Percentiles rank a stretch among this genome's conserved stretches.
phyloP scores from a whole-genome alignment of 2,888 invertebrate genomes.

The Lamellibrachia columna region DNA sequence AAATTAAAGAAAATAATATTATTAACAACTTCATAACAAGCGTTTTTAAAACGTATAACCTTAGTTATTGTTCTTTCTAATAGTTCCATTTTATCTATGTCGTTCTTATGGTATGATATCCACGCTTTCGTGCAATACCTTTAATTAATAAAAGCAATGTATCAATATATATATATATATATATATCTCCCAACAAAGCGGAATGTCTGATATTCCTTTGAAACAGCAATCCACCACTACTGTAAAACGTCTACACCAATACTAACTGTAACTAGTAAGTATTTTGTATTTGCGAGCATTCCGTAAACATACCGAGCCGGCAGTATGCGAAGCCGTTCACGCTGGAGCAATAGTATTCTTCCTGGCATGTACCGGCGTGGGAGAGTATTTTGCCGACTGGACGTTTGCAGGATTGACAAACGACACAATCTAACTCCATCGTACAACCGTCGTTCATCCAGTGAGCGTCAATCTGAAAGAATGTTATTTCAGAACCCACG shows the following conservation, averaged over 20 bases:
- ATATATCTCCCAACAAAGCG: no score
- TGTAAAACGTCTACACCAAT: not conserved
- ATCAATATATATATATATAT: no score
- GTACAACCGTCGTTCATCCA: constrained; percentile 18
- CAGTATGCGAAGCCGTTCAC: not conserved
- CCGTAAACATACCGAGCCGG: not conserved
- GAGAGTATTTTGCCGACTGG: constrained; percentile 18
- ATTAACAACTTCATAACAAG: no score
- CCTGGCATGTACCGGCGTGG: not conserved
- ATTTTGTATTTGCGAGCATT: not conserved
- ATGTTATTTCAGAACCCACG: not conserved
- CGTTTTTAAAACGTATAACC: no score
- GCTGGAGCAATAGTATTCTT: not conserved
- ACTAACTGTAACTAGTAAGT: not conserved
- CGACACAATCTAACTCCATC: not conserved
- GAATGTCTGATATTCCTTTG: no score
- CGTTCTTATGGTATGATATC: no score
- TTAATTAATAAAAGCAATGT: no score
- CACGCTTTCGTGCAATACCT: no score
- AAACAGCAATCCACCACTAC: no score
- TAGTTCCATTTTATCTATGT: no score
- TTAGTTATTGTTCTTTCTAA: no score
- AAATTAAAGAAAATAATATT: no score
- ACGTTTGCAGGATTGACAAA: not conserved
- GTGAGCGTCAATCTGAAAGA: not conserved